Evolutionary conservation across 23 tunicate species (phyloP).

Genomic region (Oikopleura vanhoeffeni): DNA sequence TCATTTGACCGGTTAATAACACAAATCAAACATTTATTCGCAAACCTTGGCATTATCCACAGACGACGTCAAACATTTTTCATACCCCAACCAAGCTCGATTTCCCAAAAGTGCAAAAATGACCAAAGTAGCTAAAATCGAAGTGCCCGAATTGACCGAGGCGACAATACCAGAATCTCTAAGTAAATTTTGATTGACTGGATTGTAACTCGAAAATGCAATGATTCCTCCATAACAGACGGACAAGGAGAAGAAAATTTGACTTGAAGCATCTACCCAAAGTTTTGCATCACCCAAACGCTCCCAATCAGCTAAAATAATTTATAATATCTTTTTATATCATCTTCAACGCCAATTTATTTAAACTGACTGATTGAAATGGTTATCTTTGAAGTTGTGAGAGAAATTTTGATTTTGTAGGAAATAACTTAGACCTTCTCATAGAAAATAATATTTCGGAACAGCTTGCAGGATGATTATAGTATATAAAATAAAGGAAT

Average conservation of each 20-base stretch:
- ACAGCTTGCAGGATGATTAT: too few species aligned
- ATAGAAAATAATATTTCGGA: too few species aligned
- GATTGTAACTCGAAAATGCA: constrained; percentile 96
- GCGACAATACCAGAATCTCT: constrained; percentile 83
- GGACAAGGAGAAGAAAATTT: constrained; percentile 86
- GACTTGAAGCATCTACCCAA: constrained; percentile 97
- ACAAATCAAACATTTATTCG: too few species aligned
- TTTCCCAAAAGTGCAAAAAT: constrained; percentile 25
- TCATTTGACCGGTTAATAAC: background rate
- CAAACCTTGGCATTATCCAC: background rate
- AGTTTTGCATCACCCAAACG: constrained; percentile 31
- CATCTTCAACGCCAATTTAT: too few species aligned
- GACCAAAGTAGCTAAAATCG: constrained; percentile 64
- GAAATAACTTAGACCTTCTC: too few species aligned
- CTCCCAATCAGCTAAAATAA: background rate
- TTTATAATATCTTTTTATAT: too few species aligned
- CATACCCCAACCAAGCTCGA: background rate
- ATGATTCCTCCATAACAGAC: constrained; percentile 89
- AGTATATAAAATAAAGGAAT: too few species aligned
- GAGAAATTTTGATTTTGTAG: too few species aligned
- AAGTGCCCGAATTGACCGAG: constrained; percentile 42
- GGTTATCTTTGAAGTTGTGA: too few species aligned
- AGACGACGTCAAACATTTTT: background rate
- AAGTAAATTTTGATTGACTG: constrained; percentile 71
- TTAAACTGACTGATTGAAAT: too few species aligned